Evolutionary conservation across 2,113 vertebrate genomes (phyloP).

Genomic region (Oryzias melastigma): DNA sequence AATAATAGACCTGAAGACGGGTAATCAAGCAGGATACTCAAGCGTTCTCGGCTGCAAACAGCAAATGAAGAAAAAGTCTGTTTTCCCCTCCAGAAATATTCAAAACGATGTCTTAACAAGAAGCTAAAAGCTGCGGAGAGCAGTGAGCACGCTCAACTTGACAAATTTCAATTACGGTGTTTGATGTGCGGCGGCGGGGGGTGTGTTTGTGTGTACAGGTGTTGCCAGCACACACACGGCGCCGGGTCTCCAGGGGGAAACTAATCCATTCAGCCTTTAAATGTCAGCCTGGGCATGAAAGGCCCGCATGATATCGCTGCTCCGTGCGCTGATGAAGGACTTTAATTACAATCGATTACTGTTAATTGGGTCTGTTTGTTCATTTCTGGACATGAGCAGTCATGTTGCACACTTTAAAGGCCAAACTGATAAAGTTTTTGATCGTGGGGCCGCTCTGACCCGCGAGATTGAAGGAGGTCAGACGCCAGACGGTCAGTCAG

Average conservation of each 20-base stretch:
- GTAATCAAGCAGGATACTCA: neutral
- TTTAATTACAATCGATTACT: conserved; percentile 26
- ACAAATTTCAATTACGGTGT: conserved; percentile 35
- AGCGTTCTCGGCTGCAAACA: too few relatives aligned
- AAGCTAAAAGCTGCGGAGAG: conserved; percentile 37
- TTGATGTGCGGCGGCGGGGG: conserved; percentile 18
- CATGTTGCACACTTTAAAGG: too few relatives aligned
- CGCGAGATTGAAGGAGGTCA: too few relatives aligned
- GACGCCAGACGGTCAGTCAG: too few relatives aligned
- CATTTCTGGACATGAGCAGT: too few relatives aligned
- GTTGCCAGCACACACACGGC: conserved; percentile 1
- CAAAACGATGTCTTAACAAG: conserved; percentile 35
- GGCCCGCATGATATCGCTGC: neutral
- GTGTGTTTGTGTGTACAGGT: neutral
- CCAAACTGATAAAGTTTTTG: too few relatives aligned
- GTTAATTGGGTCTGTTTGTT: too few relatives aligned
- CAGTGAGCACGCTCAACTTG: conserved; percentile 10
- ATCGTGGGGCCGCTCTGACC: too few relatives aligned
- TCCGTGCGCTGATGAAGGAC: neutral
- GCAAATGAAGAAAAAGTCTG: conserved; percentile 10
- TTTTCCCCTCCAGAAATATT: conserved; percentile 21
- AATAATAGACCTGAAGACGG: neutral
- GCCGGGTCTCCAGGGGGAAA: conserved; percentile 1
- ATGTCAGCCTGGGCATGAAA: neutral
- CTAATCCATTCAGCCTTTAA: conserved; percentile 11